Base-by-base conservation (phyloP, 2,888 invertebrate genomes). In the Cosmia pyralina region DNA sequence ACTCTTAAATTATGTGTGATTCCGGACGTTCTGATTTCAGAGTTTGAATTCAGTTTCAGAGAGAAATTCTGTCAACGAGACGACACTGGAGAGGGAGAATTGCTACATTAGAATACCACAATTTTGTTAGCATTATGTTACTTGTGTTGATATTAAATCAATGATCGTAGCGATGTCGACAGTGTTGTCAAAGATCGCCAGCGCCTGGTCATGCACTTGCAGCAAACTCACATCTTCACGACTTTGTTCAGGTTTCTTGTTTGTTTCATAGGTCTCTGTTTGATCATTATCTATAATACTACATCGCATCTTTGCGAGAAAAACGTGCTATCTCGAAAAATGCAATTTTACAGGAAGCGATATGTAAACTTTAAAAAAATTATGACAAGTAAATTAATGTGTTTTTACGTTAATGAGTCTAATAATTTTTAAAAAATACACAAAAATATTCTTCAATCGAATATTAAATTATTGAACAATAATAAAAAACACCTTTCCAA, bases 161-260 rank as follows among this genome's bases (percentile, higher is more conserved):
- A 41, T 41, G 7, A 41, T 41, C 41, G 19, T 64, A 46, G 6
- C n/a, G 15, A 17, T 13, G 17, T 38, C 44, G 6, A 75, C 17
- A 15, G 15, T 19, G 28, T 7, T 41, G 19, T 34, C 44, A 53
- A 44, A 34, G 41, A 22, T 38, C 8, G 15, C 17, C 11, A 55
- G 80, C 85, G 83, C 81, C 83, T 85, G 63, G 11, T 66, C 55
- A 6, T n/a, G 17, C 10, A 17, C 44, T 59, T 50, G 60, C 44
- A 48, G 83, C 85, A 84, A 83, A 65, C 53, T 65, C 53, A 34
- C 74, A 50, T 22, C n/a, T 50, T 63, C 41, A 65, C 62, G 60
- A 83, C 68, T 70, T 71, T 28, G 46, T 75, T 53, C 3, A 38
- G 1, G 28, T 28, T 38, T 22, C 4, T 53, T 13, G 11, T 19